A percentile compares a stretch with the other conserved stretches of the same genome.
These are phyloP conservation scores for Poicephalus gulielmi DNA, from an alignment of 2,113 vertebrate genomes.

Conservation along the genomic window DNA sequence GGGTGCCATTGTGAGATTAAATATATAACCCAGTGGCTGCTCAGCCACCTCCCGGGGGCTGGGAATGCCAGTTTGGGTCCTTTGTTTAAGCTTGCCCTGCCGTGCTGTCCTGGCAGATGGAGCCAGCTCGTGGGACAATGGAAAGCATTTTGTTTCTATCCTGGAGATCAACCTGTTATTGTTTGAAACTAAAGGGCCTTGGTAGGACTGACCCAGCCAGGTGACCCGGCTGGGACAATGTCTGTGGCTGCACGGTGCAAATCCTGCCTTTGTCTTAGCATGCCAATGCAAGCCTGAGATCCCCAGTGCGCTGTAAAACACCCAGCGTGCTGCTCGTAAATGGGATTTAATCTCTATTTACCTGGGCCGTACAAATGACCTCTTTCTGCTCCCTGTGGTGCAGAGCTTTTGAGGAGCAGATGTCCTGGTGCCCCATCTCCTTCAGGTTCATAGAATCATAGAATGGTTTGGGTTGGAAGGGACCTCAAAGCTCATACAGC, in stretches of 20 bases:
- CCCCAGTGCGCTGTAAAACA: not conserved
- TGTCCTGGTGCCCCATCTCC: not conserved
- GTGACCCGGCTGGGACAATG: constrained; percentile 10
- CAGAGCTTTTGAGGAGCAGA: not conserved
- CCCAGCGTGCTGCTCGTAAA: not conserved
- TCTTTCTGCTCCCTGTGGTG: rapidly evolving
- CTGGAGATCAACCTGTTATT: constrained; percentile 35
- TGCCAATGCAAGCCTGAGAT: not conserved
- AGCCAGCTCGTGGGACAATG: constrained; percentile 58
- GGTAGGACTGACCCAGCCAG: constrained; percentile 12
- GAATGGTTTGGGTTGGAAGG: not conserved
- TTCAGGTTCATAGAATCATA: not conserved
- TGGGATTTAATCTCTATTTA: not conserved
- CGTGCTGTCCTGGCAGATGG: constrained; percentile 48
- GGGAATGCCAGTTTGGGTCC: not conserved
- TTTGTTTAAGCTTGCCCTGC: constrained; percentile 71
- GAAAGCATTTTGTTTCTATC: not conserved
- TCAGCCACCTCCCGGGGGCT: not conserved
- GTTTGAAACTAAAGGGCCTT: constrained; percentile 13
- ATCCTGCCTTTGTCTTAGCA: not conserved
- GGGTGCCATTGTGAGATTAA: constrained; percentile 58
- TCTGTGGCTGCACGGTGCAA: not conserved
- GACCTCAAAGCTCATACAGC: not conserved
- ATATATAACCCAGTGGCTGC: constrained; percentile 4
- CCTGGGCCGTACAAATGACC: not conserved